Percentiles rank a stretch among this genome's conserved stretches.
These are phyloP conservation scores for Gymnosoma rotundatum DNA, from an alignment of 2,888 invertebrate species.

Conservation along the genomic window DNA sequence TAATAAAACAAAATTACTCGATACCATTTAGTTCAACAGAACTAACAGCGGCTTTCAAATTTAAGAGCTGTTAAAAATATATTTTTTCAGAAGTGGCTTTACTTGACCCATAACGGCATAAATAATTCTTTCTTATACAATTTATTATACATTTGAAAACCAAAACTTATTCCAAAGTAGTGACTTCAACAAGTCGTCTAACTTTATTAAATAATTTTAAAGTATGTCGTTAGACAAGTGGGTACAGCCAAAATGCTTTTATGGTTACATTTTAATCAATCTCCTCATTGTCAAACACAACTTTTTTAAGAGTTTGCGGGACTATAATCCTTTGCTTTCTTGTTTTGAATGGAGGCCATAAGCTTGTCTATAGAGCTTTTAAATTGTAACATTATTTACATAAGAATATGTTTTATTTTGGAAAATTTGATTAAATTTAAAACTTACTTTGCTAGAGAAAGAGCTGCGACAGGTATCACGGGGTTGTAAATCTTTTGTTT, in stretches of 20 bases:
- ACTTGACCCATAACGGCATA: no score
- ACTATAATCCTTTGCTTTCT: constrained; percentile 20
- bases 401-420: constrained; percentile 65
- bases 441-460: neutral
- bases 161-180: neutral
- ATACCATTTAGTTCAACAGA: no score
- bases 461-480: constrained; percentile 2
- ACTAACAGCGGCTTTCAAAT: no score
- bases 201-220: neutral
- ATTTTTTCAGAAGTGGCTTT: no score
- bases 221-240: neutral
- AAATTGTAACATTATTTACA: constrained; percentile 59
- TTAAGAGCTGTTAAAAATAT: no score
- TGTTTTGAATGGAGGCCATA: neutral
- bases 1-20: no score
- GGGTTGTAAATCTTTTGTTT: constrained; percentile 30
- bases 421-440: constrained; percentile 52
- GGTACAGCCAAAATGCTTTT: neutral
- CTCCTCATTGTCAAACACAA: neutral
- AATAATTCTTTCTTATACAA: no score
- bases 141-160: no score
- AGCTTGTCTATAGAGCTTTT: constrained; percentile 24
- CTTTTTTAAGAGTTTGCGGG: constrained; percentile 32
- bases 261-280: constrained; percentile 45
- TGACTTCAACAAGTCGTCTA: neutral